Evolutionary conservation across 2,113 vertebrate species (phyloP).

Genomic region (Heterocephalus glaber): DNA sequence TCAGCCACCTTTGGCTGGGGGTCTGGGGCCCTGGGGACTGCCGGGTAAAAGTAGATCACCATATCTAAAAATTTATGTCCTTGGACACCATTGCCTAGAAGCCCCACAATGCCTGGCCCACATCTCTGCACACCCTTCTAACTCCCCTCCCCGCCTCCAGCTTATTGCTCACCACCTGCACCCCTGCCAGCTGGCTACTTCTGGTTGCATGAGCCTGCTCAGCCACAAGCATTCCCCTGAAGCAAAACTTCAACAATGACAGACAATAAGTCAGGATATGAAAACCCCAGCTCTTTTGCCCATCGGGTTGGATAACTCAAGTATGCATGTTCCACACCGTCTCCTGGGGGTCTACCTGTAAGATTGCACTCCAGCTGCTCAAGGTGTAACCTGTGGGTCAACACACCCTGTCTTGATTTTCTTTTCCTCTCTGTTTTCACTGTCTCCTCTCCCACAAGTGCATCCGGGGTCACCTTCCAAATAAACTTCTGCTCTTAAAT

Average conservation of each 20-base stretch:
- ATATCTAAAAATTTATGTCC: background rate
- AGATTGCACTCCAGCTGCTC: background rate
- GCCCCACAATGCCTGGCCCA: background rate
- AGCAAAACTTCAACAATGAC: background rate
- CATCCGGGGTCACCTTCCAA: background rate
- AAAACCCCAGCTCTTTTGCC: background rate
- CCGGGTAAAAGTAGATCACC: background rate
- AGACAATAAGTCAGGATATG: fast-evolving
- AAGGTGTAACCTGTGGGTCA: background rate
- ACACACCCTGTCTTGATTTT: background rate
- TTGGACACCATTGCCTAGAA: background rate
- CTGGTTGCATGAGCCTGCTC: background rate
- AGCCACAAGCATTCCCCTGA: fast-evolving
- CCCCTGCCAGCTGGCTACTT: background rate
- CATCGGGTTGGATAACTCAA: background rate
- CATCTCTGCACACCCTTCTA: background rate
- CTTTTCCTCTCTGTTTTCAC: background rate
- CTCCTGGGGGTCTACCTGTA: background rate
- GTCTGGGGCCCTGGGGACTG: fast-evolving
- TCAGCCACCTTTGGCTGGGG: background rate
- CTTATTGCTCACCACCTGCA: background rate
- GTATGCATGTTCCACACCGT: fast-evolving
- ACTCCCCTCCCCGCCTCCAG: background rate
- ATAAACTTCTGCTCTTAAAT: background rate
- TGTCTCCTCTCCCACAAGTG: background rate